Conservation (phyloP, 92 coral and sea anemone genomes). For the Paragorgia papillata region DNA sequence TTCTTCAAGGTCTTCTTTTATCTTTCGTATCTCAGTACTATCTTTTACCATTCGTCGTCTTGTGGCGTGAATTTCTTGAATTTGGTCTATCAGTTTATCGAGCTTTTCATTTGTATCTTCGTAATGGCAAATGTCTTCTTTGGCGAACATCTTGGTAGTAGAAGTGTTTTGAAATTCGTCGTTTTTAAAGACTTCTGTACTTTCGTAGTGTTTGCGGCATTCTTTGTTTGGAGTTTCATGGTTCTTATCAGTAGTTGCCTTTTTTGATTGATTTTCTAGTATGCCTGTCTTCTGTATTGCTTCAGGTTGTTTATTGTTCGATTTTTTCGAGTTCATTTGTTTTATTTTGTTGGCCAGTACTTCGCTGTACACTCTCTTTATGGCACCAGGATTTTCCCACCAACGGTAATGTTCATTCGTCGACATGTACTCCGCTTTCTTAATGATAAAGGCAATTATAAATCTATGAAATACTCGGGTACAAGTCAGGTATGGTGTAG, state of each 20-base stretch:
- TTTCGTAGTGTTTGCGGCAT: background rate
- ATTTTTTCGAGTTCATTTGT: conserved; percentile 64
- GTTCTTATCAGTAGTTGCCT: background rate
- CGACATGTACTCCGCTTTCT: too few relatives aligned
- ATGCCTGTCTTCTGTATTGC: background rate
- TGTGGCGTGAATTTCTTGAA: background rate
- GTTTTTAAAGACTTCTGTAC: background rate
- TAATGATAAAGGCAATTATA: too few relatives aligned
- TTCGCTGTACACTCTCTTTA: conserved; percentile 85
- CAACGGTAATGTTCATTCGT: conserved; percentile 76
- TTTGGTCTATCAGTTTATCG: background rate
- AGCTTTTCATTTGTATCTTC: background rate
- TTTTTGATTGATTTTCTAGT: background rate
- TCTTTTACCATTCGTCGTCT: background rate
- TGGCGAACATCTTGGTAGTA: background rate
- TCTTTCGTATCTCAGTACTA: background rate
- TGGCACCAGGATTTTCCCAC: conserved; percentile 91
- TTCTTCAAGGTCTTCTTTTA: background rate
- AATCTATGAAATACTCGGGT: too few relatives aligned
- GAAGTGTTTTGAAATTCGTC: background rate
- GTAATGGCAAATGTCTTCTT: background rate
- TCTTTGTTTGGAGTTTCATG: background rate
- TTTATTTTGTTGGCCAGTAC: conserved; percentile 75
- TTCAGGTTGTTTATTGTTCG: conserved; percentile 9
- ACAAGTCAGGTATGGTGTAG: too few relatives aligned